Evolutionary conservation across 2,888 invertebrate species (phyloP).

Genomic region (Alloscopus bannaensis): DNA sequence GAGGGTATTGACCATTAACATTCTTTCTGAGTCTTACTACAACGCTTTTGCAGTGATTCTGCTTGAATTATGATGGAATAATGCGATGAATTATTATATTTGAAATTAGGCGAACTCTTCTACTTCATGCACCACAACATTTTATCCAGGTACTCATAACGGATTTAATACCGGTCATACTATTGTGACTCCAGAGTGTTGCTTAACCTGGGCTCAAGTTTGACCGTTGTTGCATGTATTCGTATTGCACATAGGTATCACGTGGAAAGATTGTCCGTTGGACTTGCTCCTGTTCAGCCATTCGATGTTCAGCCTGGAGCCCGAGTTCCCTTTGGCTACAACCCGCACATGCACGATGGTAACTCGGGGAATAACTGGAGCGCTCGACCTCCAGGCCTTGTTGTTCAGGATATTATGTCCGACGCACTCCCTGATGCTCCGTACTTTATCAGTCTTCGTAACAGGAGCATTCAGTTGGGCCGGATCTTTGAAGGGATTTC

Average conservation of each 20-base stretch:
- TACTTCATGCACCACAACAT: conserved; percentile 88
- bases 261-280: conserved; percentile 53
- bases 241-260: conserved; percentile 42
- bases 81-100: conserved; percentile 7
- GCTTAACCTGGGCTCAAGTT: neutral
- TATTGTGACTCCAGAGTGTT: too few species aligned
- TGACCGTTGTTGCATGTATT: neutral
- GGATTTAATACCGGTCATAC: conserved; percentile 7
- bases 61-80: neutral
- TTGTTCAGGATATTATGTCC: conserved; percentile 63
- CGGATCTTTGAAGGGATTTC: conserved; percentile 58
- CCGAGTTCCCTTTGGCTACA: conserved; percentile 51
- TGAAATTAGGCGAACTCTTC: conserved; percentile 82
- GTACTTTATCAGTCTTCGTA: conserved; percentile 56
- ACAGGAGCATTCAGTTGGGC: conserved; percentile 50
- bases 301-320: conserved; percentile 55
- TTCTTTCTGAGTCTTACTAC: too few species aligned
- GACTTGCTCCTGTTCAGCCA: conserved; percentile 44
- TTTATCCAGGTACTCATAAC: conserved; percentile 78
- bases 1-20: too few species aligned
- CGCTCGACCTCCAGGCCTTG: conserved; percentile 54
- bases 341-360: conserved; percentile 61
- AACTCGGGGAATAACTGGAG: conserved; percentile 63
- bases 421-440: conserved; percentile 48
- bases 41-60: neutral